These are phyloP conservation scores for Columba guinea DNA, from an alignment of 2,797 vertebrate genomes.

Conservation along the genomic window DNA sequence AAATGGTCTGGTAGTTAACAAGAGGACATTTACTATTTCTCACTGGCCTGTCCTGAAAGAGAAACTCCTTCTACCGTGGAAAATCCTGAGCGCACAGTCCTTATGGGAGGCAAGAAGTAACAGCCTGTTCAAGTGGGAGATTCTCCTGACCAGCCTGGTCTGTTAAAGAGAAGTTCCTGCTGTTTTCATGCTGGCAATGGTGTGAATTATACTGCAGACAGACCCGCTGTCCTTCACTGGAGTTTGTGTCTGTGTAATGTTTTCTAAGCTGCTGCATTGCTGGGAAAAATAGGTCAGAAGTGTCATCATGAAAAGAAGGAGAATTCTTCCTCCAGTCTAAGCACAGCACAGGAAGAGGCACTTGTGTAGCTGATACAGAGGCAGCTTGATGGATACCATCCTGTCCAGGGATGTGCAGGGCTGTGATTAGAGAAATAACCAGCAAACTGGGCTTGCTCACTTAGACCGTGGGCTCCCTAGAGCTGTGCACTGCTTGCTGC, in stretches of 20 bases:
- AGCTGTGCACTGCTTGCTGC: not conserved
- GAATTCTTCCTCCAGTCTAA: not conserved
- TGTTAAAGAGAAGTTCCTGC: slow-evolving; percentile 1
- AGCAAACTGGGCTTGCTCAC: not conserved
- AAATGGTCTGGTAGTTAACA: not conserved
- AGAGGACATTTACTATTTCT: not conserved
- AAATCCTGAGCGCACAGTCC: not conserved
- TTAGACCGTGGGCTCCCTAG: not conserved
- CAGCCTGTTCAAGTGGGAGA: not conserved
- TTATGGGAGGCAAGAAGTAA: not conserved
- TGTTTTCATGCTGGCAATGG: slow-evolving; percentile 1
- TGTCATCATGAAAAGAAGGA: not conserved
- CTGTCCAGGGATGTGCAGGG: not conserved
- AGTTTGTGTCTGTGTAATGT: not conserved
- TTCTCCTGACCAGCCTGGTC: not conserved
- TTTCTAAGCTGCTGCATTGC: not conserved
- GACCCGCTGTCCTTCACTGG: not conserved
- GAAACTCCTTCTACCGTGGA: not conserved
- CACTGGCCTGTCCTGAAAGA: not conserved
- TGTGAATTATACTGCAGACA: not conserved
- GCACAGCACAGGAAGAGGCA: not conserved
- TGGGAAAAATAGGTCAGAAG: slow-evolving; percentile 8
- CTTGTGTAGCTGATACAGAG: not conserved
- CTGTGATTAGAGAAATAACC: not conserved
- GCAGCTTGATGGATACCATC: not conserved